These are phyloP conservation scores for Phoxinus dragarum DNA, from an alignment of 2,797 vertebrate genomes.

Conservation along the genomic window DNA sequence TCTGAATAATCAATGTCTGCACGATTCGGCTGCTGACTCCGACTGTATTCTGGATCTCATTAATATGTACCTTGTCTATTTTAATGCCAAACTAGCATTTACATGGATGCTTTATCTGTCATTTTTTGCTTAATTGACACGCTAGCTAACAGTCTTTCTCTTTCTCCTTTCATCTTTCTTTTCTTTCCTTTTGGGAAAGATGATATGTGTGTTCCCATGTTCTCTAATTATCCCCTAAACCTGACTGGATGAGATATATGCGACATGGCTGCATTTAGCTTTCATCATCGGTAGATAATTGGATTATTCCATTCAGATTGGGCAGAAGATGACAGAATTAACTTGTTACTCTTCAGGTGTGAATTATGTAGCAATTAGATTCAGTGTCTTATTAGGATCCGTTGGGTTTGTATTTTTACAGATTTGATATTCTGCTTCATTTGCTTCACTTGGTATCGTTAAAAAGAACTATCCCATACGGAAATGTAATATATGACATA, in stretches of 20 bases:
- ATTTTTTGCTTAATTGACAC: slow-evolving; percentile 50
- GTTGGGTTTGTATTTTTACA: not conserved
- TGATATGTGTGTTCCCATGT: slow-evolving; percentile 40
- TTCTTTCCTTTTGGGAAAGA: slow-evolving; percentile 19
- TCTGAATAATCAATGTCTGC: slow-evolving; percentile 61
- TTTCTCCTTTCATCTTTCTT: slow-evolving; percentile 16
- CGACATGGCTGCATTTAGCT: not conserved
- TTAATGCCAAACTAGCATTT: slow-evolving; percentile 34
- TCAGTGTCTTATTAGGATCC: slow-evolving; percentile 12
- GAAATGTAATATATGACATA: too few relatives aligned
- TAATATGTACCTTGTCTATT: slow-evolving; percentile 53
- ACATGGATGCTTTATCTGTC: slow-evolving; percentile 32
- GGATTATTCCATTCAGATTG: slow-evolving; percentile 40
- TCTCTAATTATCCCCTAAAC: slow-evolving; percentile 49
- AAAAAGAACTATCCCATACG: not conserved
- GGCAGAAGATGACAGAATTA: slow-evolving; percentile 30
- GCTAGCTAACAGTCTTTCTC: slow-evolving; percentile 30
- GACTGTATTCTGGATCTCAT: slow-evolving; percentile 43
- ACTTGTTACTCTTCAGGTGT: slow-evolving; percentile 7
- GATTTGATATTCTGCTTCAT: not conserved
- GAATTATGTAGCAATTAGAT: slow-evolving; percentile 21
- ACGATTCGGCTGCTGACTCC: slow-evolving; percentile 51
- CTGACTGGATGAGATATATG: slow-evolving; percentile 46
- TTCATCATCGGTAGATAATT: slow-evolving; percentile 13
- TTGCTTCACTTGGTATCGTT: not conserved